Conservation (phyloP, 2,113 vertebrate genomes). For the Perca fluviatilis region DNA sequence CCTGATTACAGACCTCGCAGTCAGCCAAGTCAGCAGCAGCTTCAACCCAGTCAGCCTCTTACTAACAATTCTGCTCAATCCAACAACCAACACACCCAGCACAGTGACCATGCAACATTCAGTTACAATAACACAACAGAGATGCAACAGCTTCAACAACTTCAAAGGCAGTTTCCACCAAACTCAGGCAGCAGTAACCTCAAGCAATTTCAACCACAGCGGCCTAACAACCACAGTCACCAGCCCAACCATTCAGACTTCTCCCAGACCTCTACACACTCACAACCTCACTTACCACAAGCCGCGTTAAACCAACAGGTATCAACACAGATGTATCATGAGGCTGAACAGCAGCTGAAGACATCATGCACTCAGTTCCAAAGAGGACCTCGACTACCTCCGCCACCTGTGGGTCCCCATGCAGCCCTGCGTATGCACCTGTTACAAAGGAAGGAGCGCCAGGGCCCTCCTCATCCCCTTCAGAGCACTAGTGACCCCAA, state of each 20-base stretch:
- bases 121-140: conserved; percentile 78
- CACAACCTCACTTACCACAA: conserved; percentile 79
- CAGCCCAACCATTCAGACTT: conserved; percentile 71
- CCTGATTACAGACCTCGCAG: conserved; percentile 78
- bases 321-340: conserved; percentile 73
- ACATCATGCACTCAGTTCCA: conserved; percentile 76
- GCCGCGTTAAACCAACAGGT: conserved; percentile 67
- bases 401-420: conserved; percentile 73
- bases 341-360: conserved; percentile 77
- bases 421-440: conserved; percentile 92
- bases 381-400: conserved; percentile 81
- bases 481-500: conserved; percentile 77
- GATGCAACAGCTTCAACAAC: conserved; percentile 79
- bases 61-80: conserved; percentile 74
- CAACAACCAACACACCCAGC: conserved; percentile 79
- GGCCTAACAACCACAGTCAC: conserved; percentile 81
- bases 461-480: conserved; percentile 81
- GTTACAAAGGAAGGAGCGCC: conserved; percentile 91
- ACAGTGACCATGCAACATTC: conserved; percentile 74
- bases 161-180: conserved; percentile 83
- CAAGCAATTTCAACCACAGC: conserved; percentile 84
- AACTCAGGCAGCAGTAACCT: conserved; percentile 82
- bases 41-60: conserved; percentile 62
- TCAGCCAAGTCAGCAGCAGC: conserved; percentile 80
- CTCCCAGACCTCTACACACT: conserved; percentile 79